These are phyloP conservation scores for Zeuzera pyrina DNA, from an alignment of 2,888 invertebrate species.

Conservation along the genomic window DNA sequence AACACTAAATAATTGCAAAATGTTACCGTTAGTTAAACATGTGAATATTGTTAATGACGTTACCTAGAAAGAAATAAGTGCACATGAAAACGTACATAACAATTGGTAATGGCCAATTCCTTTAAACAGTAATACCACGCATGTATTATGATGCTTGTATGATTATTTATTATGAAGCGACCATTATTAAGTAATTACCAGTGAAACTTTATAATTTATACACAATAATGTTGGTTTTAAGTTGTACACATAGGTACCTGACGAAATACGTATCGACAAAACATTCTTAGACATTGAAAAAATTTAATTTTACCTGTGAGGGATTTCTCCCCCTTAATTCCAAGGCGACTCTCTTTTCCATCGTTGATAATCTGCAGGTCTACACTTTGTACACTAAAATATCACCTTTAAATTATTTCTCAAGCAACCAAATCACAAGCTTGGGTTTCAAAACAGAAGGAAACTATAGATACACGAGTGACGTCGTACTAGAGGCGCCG, in stretches of 20 bases:
- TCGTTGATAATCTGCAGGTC: conserved; percentile 50
- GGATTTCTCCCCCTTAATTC: conserved; percentile 94
- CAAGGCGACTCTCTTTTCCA: conserved; percentile 96
- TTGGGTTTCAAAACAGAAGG: conserved; percentile 75
- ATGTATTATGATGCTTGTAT: conserved; percentile 27
- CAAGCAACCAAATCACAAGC: conserved; percentile 64
- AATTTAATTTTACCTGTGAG: conserved; percentile 83
- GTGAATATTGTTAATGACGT: not conserved
- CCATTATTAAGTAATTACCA: conserved; percentile 9
- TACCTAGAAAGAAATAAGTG: conserved; percentile 23
- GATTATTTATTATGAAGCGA: too few species aligned
- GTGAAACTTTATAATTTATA: conserved; percentile 18
- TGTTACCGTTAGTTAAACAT: not conserved
- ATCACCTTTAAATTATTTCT: conserved; percentile 45
- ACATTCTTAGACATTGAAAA: conserved; percentile 62
- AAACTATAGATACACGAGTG: conserved; percentile 71
- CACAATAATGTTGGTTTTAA: conserved; percentile 26
- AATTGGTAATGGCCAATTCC: conserved; percentile 66
- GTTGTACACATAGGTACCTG: conserved; percentile 39
- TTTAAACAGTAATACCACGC: conserved; percentile 62
- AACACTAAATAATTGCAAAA: not conserved
- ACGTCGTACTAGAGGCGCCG: conserved; percentile 63
- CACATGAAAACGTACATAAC: conserved; percentile 68
- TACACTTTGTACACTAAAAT: conserved; percentile 45
- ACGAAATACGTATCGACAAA: conserved; percentile 71